Evolutionary conservation across 2,797 vertebrate genomes (phyloP), one percentile per base, ranked within the genome.

Genomic region (Muscicapa comitata): DNA sequence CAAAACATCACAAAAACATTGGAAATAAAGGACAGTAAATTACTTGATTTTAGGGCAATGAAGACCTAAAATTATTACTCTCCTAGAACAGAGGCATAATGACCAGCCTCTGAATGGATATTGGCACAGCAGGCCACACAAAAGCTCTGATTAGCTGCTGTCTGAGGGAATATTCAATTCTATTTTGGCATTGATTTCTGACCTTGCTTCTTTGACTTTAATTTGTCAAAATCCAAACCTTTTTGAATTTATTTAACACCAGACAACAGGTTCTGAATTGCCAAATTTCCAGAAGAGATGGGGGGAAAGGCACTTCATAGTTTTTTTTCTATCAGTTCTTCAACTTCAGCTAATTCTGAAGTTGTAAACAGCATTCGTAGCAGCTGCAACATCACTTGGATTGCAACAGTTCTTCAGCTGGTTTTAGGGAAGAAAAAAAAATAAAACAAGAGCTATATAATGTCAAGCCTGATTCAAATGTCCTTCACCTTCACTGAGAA

Each of bases 71-170:
- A 96, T 95, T 94, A 95, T 86, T 80, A 77, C 83, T 75, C 84
- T 91, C 81, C 84, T 90, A 91, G 84, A 96, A 85, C 70, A 74
- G 83, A 95, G 78, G 90, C 88, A 93, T 95, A 95, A 96, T 93
- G 93, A 95, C 81, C 90, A 68, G 78, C 70, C 94, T 93, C 76
- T 92, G 90, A 95, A 95, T 61, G 91, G 93, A 94, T 95, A 97
- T 83, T 97, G 93, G 93, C 94, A 96, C 92, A 97, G 95, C 92
- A 95, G 94, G 94, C 62, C 68, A 92, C 95, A 94, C 80, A 93
- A 88, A 95, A 88, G 92, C 86, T 58, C 81, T 96, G 95, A 96
- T 96, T 94, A 96, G 86, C 79, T 74, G 71, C 93, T 68, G 47
- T 77, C 58, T 26, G 48, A 78, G 16, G 20, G 86, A 91, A 90